These are phyloP conservation scores for Oncorhynchus tshawytscha DNA, from an alignment of 2,113 vertebrate species.

Conservation along the genomic window DNA sequence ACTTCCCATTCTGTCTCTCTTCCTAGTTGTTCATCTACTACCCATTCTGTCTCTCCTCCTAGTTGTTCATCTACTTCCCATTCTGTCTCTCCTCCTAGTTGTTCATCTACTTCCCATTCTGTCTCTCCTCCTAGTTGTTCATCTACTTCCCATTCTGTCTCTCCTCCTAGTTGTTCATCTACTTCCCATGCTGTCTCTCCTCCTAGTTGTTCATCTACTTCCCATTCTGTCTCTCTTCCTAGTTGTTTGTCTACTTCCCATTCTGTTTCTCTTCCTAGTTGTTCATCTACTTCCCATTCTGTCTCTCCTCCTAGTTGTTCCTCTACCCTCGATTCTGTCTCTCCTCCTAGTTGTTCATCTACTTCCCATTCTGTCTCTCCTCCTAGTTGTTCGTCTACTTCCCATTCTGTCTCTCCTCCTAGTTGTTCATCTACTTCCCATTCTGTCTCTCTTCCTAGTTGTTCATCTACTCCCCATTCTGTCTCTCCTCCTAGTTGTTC, in stretches of 20 bases:
- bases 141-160: not conserved
- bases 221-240: not conserved
- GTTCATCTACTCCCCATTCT: not conserved
- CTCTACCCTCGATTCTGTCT: too few species aligned
- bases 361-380: too few species aligned
- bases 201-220: too few species aligned
- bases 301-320: slow-evolving; percentile 63
- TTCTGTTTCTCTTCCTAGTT: slow-evolving; percentile 71
- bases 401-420: too few species aligned
- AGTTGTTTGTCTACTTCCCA: slow-evolving; percentile 65
- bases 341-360: too few species aligned
- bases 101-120: not conserved
- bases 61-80: too few species aligned
- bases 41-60: not conserved
- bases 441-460: slow-evolving; percentile 71
- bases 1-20: too few species aligned
- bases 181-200: too few species aligned
- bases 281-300: slow-evolving; percentile 75
- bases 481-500: not conserved
- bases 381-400: too few species aligned
- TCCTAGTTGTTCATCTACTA: too few species aligned
- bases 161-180: too few species aligned
- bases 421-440: slow-evolving; percentile 52
- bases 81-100: too few species aligned
- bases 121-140: not conserved